phyloP scores from a whole-genome alignment of 1,140 invertebrate genomes.

The Drosophila bifasciata region DNA sequence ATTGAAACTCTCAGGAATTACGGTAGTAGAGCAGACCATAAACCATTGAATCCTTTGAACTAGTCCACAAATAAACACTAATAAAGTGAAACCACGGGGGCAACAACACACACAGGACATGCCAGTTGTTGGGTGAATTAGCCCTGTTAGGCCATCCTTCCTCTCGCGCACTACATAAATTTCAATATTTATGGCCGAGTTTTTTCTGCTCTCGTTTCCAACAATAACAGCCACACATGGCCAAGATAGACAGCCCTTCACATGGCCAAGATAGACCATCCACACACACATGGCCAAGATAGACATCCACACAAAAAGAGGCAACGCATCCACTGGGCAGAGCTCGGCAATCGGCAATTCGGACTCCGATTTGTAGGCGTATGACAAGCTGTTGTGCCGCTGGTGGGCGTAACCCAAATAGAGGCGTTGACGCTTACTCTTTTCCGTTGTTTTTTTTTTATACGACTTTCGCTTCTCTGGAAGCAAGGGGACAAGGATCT shows the following conservation, averaged over 20 bases:
- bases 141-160: conserved; percentile 49
- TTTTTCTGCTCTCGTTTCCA: conserved; percentile 39
- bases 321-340: conserved; percentile 14
- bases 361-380: conserved; percentile 60
- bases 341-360: conserved; percentile 21
- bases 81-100: conserved; percentile 58
- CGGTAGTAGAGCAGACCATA: conserved; percentile 19
- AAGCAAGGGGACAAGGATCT: conserved; percentile 45
- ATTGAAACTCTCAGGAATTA: conserved; percentile 20
- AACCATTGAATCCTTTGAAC: conserved; percentile 54
- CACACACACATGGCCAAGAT: conserved; percentile 34
- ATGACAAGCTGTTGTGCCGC: conserved; percentile 53
- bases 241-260: too few species aligned
- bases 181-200: conserved; percentile 74
- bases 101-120: conserved; percentile 10
- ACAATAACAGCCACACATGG: conserved; percentile 38
- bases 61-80: conserved; percentile 74
- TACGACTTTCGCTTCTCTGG: conserved; percentile 67
- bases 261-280: conserved; percentile 53
- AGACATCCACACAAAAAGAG: conserved; percentile 24
- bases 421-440: conserved; percentile 66
- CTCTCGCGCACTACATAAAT: conserved; percentile 77
- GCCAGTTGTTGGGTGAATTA: conserved; percentile 49
- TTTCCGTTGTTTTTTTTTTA: not conserved
- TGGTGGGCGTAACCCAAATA: conserved; percentile 72